phyloP scores from a whole-genome alignment of 2,797 vertebrate genomes.

The Ataeniobius toweri region DNA sequence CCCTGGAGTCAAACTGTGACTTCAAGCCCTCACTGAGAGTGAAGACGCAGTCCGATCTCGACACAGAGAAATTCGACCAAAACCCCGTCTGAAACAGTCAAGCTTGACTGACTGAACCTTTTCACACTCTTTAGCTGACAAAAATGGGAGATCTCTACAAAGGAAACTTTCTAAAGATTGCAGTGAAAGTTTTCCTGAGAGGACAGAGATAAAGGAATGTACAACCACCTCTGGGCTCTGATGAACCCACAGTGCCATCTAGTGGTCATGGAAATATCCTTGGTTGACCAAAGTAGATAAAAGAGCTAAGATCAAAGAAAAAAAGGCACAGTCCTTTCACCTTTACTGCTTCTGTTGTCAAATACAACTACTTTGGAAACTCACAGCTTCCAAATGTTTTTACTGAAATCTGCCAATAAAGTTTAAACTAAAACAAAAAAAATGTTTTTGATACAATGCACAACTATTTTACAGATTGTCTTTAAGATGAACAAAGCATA shows the following conservation, averaged over 20 bases:
- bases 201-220: slow-evolving; percentile 50
- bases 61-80: slow-evolving; percentile 54
- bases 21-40: slow-evolving; percentile 38
- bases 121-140: slow-evolving; percentile 25
- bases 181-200: slow-evolving; percentile 27
- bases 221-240: slow-evolving; percentile 11
- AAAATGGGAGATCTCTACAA: slow-evolving; percentile 9
- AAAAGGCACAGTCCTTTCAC: slow-evolving; percentile 27
- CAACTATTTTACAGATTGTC: slow-evolving; percentile 20
- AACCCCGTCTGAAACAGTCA: slow-evolving; percentile 50
- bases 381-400: slow-evolving; percentile 18
- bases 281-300: not conserved
- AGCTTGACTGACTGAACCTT: slow-evolving; percentile 43
- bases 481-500: not conserved
- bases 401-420: slow-evolving; percentile 5
- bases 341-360: slow-evolving; percentile 30
- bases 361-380: slow-evolving; percentile 6
- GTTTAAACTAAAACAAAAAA: slow-evolving; percentile 14
- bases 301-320: slow-evolving; percentile 21
- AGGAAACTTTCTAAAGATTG: slow-evolving; percentile 34
- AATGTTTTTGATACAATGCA: slow-evolving; percentile 28
- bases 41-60: slow-evolving; percentile 40
- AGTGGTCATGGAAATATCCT: slow-evolving; percentile 32
- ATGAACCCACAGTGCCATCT: slow-evolving; percentile 61
- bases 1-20: slow-evolving; percentile 18